These are phyloP conservation scores for Butorides virescens DNA, from an alignment of 2,113 vertebrate species.

Conservation along the genomic window DNA sequence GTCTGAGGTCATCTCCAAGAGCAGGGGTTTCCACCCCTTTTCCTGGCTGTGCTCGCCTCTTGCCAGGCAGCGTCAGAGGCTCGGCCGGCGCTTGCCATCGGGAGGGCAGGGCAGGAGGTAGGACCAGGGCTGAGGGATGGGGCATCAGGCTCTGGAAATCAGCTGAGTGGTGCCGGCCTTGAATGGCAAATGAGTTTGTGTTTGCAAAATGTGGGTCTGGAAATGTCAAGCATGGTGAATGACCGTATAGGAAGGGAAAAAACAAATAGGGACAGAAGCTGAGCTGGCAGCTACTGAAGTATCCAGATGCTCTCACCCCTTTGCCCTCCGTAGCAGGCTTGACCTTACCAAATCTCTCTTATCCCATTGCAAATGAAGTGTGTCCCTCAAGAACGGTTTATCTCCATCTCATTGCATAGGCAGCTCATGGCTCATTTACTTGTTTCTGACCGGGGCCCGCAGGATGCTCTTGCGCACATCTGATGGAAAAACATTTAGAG, in stretches of 20 bases:
- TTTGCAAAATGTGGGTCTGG: constrained; percentile 9
- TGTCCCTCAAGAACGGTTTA: background rate
- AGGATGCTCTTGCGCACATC: background rate
- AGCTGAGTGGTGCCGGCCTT: background rate
- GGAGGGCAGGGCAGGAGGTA: background rate
- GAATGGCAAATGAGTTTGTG: background rate
- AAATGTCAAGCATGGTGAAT: background rate
- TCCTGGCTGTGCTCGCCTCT: background rate
- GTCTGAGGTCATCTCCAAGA: background rate
- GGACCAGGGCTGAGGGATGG: background rate
- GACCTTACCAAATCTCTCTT: background rate
- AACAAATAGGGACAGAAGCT: background rate
- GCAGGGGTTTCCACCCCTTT: background rate
- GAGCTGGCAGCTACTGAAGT: background rate
- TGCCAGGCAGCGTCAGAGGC: background rate
- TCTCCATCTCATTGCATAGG: background rate
- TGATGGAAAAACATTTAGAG: background rate
- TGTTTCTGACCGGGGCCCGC: background rate
- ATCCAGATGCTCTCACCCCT: background rate
- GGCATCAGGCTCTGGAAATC: background rate
- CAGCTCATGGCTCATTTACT: background rate
- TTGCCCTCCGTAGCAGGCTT: background rate
- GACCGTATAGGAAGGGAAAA: background rate
- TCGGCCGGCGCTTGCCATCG: rapidly evolving
- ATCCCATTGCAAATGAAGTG: background rate